Conservation (phyloP, 2,113 vertebrate species). For the Isurus oxyrinchus region DNA sequence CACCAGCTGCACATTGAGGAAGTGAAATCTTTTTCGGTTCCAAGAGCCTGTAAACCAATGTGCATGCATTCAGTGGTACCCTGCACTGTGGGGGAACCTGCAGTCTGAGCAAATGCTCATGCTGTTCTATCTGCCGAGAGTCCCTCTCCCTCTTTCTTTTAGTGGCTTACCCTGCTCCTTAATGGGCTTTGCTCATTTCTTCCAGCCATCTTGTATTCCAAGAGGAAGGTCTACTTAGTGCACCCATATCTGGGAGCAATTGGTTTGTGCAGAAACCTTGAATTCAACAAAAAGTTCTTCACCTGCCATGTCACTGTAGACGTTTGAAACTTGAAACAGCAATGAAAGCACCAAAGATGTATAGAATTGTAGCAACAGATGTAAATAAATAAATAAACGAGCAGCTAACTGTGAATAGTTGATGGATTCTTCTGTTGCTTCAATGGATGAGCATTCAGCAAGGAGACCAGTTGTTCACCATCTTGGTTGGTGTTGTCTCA, state of each 20-base stretch:
- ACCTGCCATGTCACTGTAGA: background rate
- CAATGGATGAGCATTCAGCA: background rate
- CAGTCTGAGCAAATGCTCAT: background rate
- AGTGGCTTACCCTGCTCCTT: background rate
- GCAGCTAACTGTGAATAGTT: no score
- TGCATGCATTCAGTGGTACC: background rate
- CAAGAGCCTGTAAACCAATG: no score
- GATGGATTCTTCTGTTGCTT: background rate
- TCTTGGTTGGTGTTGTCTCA: background rate
- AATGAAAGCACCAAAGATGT: background rate
- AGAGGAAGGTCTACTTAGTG: background rate
- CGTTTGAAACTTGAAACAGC: background rate
- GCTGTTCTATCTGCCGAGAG: no score
- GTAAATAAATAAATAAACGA: no score
- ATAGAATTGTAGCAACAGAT: background rate
- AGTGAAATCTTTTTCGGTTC: no score
- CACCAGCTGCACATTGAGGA: no score
- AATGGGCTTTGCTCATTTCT: background rate
- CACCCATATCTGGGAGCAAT: background rate
- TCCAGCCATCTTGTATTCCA: background rate
- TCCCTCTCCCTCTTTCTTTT: background rate
- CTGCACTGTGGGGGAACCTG: background rate
- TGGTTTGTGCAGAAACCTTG: background rate
- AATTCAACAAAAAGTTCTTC: background rate
- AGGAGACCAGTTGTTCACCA: background rate